phyloP scores from a whole-genome alignment of 2,797 vertebrate genomes.

The Phoeniculus purpureus region DNA sequence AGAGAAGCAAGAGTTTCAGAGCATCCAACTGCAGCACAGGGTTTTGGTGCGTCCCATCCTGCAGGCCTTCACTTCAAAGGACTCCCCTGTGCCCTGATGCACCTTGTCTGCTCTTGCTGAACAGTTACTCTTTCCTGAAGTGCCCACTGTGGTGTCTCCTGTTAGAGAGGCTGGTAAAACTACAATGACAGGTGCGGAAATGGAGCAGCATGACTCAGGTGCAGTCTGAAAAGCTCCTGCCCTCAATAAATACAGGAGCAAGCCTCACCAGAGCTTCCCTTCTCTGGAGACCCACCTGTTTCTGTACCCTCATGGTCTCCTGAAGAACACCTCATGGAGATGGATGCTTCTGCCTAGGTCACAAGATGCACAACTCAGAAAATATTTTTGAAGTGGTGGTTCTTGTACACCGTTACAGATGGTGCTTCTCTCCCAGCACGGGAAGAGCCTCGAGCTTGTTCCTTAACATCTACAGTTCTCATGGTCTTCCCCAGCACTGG shows the following conservation, averaged over 20 bases:
- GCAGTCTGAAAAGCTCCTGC: background rate
- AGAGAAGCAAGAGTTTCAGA: background rate
- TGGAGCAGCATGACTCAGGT: fast-evolving
- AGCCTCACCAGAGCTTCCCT: background rate
- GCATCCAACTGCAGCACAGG: fast-evolving
- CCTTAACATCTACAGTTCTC: background rate
- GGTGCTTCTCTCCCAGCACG: fast-evolving
- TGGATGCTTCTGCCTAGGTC: background rate
- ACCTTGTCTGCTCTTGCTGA: background rate
- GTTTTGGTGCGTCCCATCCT: background rate
- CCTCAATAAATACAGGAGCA: background rate
- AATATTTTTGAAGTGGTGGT: background rate
- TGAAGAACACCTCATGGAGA: background rate
- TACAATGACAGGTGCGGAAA: background rate
- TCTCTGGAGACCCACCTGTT: background rate
- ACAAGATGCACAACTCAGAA: background rate
- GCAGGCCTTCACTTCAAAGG: background rate
- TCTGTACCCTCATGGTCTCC: fast-evolving
- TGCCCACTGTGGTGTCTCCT: background rate
- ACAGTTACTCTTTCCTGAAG: background rate
- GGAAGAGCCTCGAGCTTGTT: background rate
- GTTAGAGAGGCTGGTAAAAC: background rate
- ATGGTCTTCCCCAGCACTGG: background rate
- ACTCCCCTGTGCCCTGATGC: background rate
- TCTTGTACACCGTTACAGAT: background rate